Evolutionary conservation across 1,140 invertebrate species (phyloP), one percentile per base, ranked within the genome.

Genomic region (Chironomus striatipennis): DNA sequence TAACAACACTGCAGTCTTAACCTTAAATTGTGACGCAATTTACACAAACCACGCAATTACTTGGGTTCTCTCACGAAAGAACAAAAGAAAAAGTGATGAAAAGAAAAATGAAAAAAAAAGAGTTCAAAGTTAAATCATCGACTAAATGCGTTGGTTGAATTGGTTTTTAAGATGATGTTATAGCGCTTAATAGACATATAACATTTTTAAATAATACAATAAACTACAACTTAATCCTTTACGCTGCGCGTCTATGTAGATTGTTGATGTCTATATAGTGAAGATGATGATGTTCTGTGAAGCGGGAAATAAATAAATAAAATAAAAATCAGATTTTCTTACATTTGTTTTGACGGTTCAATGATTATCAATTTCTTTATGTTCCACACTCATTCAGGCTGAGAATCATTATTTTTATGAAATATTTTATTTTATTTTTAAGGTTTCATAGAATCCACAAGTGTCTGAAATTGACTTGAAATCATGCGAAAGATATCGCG

Each of bases 161-260:
- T 18, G 65, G 65, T 70, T 70, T 18, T 20, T 8, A 20, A 6
- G 10, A 70, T 12, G 65, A 70, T 18, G 17, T 70, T 70, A 70
- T 70, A 70, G 65, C 65, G 65, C 18, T 70, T 70, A 70, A 70
- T 70, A 70, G 65, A 70, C 65, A 70, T 70, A 20, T 2, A 1
- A 34, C 5, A 2, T 34, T 34, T 34, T 34, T 34, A 34, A 18
- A 70, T 9, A 70, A 70, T 20, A 70, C 65, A 70, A 70, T 70
- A 70, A 70, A 70, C 65, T 70, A 70, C 65, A 70, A 70, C 20
- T 70, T 70, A 70, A 70, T 70, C 65, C 65, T 70, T 70, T 70
- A 8, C 65, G 12, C 12, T 57, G 12, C 47, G n/a, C 4, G 1
- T 15, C 47, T n/a, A 57, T n/a, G n/a, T n/a, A 57, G 10, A 57